Conservation (phyloP, 2,797 vertebrate species). For the Pitangus sulphuratus region DNA sequence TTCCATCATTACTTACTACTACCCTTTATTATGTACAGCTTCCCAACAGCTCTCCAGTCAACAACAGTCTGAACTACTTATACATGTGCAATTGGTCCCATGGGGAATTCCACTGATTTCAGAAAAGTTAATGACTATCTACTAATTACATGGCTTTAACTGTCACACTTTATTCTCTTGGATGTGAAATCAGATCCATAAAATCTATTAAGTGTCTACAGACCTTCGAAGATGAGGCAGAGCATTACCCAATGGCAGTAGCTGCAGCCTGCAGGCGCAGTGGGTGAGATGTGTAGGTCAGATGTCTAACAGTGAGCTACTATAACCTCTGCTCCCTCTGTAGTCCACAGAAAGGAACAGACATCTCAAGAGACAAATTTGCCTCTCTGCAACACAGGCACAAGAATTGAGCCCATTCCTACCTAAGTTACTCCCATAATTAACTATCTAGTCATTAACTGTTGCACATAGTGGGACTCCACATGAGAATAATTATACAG, state of each 20-base stretch:
- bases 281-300: accelerated
- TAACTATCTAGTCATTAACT: background rate
- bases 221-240: background rate
- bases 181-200: background rate
- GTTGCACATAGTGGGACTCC: background rate
- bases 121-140: background rate
- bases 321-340: background rate
- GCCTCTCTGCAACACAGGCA: background rate
- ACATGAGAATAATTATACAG: background rate
- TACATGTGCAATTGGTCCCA: background rate
- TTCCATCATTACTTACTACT: background rate
- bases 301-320: background rate
- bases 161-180: background rate
- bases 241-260: background rate
- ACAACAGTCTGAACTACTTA: background rate
- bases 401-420: background rate
- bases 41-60: background rate
- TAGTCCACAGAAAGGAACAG: background rate
- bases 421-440: background rate
- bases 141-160: background rate
- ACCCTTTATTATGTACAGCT: background rate
- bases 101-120: background rate
- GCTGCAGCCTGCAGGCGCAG: background rate
- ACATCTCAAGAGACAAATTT: background rate
- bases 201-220: background rate